Percentiles rank a stretch among this genome's conserved stretches.
Evolutionary conservation across 2,113 vertebrate species (phyloP).

Genomic region (Paralichthys olivaceus): DNA sequence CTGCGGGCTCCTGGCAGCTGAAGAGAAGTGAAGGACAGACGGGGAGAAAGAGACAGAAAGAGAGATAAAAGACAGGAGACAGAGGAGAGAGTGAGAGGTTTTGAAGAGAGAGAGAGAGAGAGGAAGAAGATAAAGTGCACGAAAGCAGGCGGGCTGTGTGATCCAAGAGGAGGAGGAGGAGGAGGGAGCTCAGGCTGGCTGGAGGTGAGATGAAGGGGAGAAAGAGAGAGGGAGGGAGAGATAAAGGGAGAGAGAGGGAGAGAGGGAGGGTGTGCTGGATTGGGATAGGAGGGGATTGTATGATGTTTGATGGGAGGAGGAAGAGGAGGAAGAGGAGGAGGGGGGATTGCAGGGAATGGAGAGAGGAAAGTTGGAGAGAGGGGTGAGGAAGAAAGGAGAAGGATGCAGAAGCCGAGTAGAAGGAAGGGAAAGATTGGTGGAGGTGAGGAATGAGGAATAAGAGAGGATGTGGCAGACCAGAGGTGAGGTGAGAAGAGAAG

Average conservation of each 20-base stretch:
- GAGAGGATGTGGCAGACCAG: not conserved
- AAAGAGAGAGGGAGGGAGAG: conserved; percentile 65
- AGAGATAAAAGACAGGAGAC: conserved; percentile 42
- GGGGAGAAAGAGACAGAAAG: conserved; percentile 42
- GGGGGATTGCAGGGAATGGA: conserved; percentile 46
- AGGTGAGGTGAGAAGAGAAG: not conserved
- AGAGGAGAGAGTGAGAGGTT: conserved; percentile 48
- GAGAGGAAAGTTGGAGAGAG: conserved; percentile 55
- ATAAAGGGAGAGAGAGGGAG: conserved; percentile 53
- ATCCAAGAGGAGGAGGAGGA: conserved; percentile 54
- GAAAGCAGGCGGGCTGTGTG: conserved; percentile 48
- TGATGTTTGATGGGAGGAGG: conserved; percentile 65
- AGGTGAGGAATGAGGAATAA: not conserved
- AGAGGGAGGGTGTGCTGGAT: conserved; percentile 64
- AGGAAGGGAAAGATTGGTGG: not conserved
- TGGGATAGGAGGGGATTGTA: conserved; percentile 76
- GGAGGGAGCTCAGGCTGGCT: conserved; percentile 68
- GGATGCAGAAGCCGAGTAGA: not conserved
- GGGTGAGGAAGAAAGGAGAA: conserved; percentile 20
- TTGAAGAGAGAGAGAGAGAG: conserved; percentile 46
- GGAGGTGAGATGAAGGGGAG: conserved; percentile 82
- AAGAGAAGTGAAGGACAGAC: conserved; percentile 56
- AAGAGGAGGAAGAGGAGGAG: conserved; percentile 45
- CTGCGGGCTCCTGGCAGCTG: conserved; percentile 55
- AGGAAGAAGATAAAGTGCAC: conserved; percentile 64